Conservation (phyloP, 2,888 invertebrate genomes). For the Torymus texanus region DNA sequence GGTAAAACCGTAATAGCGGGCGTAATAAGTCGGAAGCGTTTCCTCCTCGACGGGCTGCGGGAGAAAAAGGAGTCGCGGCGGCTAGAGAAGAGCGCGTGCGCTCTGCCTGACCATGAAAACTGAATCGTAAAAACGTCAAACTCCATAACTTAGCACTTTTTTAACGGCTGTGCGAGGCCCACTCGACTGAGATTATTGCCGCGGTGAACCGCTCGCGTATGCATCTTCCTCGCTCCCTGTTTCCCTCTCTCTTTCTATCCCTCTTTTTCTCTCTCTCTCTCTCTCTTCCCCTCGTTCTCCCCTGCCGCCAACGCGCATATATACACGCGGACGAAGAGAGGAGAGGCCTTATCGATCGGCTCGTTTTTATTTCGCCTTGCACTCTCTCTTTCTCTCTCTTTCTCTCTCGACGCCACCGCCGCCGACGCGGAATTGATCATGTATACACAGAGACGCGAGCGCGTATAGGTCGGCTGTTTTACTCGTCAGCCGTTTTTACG, state of each 20-base stretch:
- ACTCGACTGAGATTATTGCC: constrained; percentile 61
- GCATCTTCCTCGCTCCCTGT: constrained; percentile 22
- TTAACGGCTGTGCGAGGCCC: constrained; percentile 58
- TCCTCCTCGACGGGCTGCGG: constrained; percentile 44
- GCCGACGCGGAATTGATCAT: constrained; percentile 40
- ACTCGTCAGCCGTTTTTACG: constrained; percentile 42
- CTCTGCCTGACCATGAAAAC: constrained; percentile 56
- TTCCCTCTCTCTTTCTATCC: constrained; percentile 1
- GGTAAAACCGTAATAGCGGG: constrained; percentile 57
- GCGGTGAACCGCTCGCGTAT: constrained; percentile 42
- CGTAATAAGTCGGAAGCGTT: constrained; percentile 62
- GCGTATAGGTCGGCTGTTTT: not conserved
- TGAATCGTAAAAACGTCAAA: constrained; percentile 65
- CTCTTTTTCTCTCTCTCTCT: not conserved
- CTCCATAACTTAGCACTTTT: constrained; percentile 60
- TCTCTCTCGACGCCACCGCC: not conserved
- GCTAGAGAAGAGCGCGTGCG: constrained; percentile 23
- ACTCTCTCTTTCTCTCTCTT: not conserved
- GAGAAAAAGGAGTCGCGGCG: constrained; percentile 55
- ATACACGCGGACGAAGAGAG: not conserved
- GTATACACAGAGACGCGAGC: not conserved
- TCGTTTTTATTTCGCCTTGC: constrained; percentile 44
- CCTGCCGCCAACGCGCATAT: not conserved
- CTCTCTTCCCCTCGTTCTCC: not conserved
- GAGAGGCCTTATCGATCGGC: constrained; percentile 43